These are phyloP conservation scores for Palythoa caribaeorum DNA, from an alignment of 92 coral and sea anemone species.

Conservation along the genomic window DNA sequence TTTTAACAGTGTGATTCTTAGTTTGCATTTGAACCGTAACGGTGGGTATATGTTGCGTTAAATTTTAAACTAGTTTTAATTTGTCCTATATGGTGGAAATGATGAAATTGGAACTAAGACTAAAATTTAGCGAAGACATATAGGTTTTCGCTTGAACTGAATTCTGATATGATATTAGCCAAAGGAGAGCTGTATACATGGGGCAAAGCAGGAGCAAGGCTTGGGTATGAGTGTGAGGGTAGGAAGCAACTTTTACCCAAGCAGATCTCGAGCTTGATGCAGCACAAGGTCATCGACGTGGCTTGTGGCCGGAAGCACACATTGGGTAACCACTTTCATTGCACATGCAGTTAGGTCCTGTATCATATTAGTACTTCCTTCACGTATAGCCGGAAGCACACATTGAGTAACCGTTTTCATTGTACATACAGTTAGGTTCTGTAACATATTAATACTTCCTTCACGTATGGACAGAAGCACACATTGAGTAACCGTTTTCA, in stretches of 20 bases:
- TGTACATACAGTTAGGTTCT: no score
- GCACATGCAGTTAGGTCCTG: background rate
- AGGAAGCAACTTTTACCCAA: constrained; percentile 81
- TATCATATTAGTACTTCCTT: background rate
- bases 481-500: background rate
- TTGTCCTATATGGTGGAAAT: no score
- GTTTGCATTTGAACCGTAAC: no score
- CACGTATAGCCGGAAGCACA: background rate
- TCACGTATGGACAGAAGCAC: no score
- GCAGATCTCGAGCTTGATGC: constrained; percentile 76
- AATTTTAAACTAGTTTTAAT: no score
- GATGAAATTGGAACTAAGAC: no score
- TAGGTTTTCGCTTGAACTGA: no score
- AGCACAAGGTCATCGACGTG: constrained; percentile 76
- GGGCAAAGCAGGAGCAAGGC: constrained; percentile 91
- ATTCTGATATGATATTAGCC: constrained; percentile 38
- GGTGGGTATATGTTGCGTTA: no score
- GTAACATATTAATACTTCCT: no score
- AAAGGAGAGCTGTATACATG: constrained; percentile 91
- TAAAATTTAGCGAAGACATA: no score
- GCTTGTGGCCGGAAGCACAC: constrained; percentile 93
- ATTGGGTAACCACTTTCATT: constrained; percentile 65
- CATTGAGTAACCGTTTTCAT: background rate
- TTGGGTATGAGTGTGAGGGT: constrained; percentile 83
- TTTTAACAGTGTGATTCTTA: no score